These are phyloP conservation scores for Anthoscopus minutus DNA, from an alignment of 2,113 vertebrate genomes.

Conservation along the genomic window DNA sequence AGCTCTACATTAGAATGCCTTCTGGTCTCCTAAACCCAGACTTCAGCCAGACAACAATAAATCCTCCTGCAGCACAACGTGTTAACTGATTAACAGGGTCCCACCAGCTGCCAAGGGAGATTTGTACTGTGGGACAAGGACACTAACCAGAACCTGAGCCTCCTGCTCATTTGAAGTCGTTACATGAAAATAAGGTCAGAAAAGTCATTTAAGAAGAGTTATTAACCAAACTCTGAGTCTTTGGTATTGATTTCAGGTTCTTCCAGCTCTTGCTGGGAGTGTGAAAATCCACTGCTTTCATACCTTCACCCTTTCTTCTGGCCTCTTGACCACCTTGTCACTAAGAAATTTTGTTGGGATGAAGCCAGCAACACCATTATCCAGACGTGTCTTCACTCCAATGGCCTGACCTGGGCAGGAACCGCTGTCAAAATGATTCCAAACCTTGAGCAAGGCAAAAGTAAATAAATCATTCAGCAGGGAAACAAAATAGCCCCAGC, in stretches of 20 bases:
- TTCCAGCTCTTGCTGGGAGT: not conserved
- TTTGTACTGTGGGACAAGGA: conserved; percentile 16
- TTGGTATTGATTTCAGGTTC: not conserved
- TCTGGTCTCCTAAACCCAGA: conserved; percentile 33
- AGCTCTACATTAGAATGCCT: conserved; percentile 61
- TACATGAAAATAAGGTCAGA: not conserved
- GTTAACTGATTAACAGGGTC: conserved; percentile 42
- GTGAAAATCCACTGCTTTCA: not conserved
- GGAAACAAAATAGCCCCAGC: not conserved
- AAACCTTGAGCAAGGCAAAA: conserved; percentile 76
- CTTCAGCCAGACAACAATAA: conserved; percentile 52
- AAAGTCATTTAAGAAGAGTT: not conserved
- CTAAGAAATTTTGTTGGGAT: conserved; percentile 98
- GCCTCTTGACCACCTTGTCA: conserved; percentile 96
- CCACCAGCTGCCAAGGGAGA: conserved; percentile 34
- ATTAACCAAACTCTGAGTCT: not conserved
- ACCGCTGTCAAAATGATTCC: conserved; percentile 99
- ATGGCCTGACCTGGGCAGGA: conserved; percentile 98
- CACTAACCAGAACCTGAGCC: conserved; percentile 3
- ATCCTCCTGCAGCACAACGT: not conserved
- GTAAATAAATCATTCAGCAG: not conserved
- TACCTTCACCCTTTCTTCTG: conserved; percentile 97
- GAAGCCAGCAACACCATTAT: conserved; percentile 95
- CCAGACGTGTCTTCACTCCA: conserved; percentile 89
- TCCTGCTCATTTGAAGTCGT: not conserved